A percentile compares a stretch with the other conserved stretches of the same genome.
These are phyloP conservation scores for Thalassarche chlororhynchos DNA, from an alignment of 2,113 vertebrate species.

Conservation along the genomic window DNA sequence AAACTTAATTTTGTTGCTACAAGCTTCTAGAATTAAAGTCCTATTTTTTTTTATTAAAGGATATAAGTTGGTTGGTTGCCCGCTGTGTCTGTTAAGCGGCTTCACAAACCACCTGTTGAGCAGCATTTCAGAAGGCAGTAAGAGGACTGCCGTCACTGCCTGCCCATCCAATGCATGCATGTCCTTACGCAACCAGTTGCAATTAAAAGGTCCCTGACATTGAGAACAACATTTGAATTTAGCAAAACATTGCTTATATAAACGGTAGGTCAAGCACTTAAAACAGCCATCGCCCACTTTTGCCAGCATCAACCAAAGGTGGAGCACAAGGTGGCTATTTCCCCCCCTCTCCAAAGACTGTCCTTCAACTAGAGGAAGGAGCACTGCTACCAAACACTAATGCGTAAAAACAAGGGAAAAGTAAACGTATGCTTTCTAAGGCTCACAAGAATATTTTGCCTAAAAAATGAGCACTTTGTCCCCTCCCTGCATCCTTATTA, in stretches of 20 bases:
- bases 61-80: not conserved
- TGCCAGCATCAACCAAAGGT: not conserved
- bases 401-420: not conserved
- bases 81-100: not conserved
- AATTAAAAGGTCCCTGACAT: not conserved
- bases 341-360: not conserved
- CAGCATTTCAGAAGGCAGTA: not conserved
- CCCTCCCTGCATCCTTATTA: not conserved
- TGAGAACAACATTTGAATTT: not conserved
- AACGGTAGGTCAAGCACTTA: not conserved
- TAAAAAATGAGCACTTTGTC: not conserved
- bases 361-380: not conserved
- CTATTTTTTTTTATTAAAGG: not conserved
- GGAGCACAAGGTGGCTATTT: not conserved
- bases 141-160: not conserved
- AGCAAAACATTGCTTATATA: not conserved
- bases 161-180: not conserved
- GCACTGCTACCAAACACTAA: not conserved
- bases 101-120: not conserved
- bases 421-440: fast-evolving
- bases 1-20: not conserved
- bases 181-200: not conserved
- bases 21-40: not conserved
- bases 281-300: not conserved
- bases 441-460: not conserved